phyloP scores from a whole-genome alignment of 2,113 vertebrate species.

The Nestor notabilis region DNA sequence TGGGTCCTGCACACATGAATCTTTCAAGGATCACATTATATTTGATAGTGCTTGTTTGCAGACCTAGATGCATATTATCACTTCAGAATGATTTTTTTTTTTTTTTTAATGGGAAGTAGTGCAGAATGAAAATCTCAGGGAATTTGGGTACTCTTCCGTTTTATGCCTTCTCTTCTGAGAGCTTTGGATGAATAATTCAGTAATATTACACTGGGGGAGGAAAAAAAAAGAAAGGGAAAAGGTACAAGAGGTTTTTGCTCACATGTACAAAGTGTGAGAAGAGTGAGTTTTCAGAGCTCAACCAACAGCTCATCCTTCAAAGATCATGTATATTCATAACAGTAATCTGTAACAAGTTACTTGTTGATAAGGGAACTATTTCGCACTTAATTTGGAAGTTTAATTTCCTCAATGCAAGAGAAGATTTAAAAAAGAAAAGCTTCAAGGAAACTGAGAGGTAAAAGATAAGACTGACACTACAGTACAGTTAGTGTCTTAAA shows the following conservation, averaged over 20 bases:
- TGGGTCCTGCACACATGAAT: not conserved
- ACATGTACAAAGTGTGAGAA: not conserved
- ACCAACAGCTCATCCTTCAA: not conserved
- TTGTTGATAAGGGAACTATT: not conserved
- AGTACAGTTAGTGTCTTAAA: not conserved
- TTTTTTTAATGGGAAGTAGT: not conserved
- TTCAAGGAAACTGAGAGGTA: not conserved
- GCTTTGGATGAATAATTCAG: conserved; percentile 1
- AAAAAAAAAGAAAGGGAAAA: not conserved
- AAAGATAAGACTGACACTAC: not conserved
- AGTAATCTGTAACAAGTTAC: not conserved
- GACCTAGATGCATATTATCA: not conserved
- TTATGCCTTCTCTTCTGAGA: not conserved
- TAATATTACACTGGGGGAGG: not conserved
- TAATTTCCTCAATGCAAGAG: not conserved
- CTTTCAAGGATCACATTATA: not conserved
- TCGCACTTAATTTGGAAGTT: not conserved
- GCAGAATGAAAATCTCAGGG: not conserved
- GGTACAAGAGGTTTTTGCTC: not conserved
- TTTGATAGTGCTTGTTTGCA: not conserved
- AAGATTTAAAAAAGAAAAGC: not conserved
- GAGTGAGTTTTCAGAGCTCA: not conserved
- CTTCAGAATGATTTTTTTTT: not conserved
- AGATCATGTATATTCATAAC: not conserved
- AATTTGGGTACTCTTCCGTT: not conserved